These are phyloP conservation scores for Onthophagus sagittarius DNA, from an alignment of 2,888 invertebrate species.

Conservation along the genomic window DNA sequence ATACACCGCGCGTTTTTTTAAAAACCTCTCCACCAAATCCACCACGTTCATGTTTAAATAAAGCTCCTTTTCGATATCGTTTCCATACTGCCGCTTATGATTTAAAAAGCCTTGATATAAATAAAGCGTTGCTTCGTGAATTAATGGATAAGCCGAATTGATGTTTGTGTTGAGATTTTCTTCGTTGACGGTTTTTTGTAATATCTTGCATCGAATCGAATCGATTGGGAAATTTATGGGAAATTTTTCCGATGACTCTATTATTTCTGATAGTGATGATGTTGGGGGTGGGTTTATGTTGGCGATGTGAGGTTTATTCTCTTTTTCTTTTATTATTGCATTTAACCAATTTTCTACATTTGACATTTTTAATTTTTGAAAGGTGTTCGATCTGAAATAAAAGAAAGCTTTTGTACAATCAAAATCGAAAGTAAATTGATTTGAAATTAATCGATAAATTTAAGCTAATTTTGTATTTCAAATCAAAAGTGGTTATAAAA, in stretches of 20 bases:
- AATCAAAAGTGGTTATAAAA: too few species aligned
- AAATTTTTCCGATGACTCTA: slow-evolving; percentile 44
- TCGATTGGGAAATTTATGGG: slow-evolving; percentile 46
- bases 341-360: background rate
- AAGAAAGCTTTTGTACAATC: too few species aligned
- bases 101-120: slow-evolving; percentile 63
- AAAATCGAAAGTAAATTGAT: too few species aligned
- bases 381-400: too few species aligned
- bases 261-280: slow-evolving; percentile 33
- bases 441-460: too few species aligned
- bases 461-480: too few species aligned
- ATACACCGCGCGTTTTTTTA: slow-evolving; percentile 52
- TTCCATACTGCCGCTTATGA: slow-evolving; percentile 51
- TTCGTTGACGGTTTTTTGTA: slow-evolving; percentile 27
- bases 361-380: background rate
- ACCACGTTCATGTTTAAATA: slow-evolving; percentile 49
- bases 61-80: slow-evolving; percentile 36
- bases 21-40: slow-evolving; percentile 53
- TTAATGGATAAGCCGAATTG: slow-evolving; percentile 61
- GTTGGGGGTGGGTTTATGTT: background rate
- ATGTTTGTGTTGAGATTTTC: slow-evolving; percentile 45
- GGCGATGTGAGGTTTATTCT: background rate
- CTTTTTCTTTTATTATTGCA: background rate
- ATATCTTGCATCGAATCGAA: slow-evolving; percentile 37
- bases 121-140: slow-evolving; percentile 62